Evolutionary conservation across 2,113 vertebrate genomes (phyloP).

Genomic region (Triplophysa siluroides): DNA sequence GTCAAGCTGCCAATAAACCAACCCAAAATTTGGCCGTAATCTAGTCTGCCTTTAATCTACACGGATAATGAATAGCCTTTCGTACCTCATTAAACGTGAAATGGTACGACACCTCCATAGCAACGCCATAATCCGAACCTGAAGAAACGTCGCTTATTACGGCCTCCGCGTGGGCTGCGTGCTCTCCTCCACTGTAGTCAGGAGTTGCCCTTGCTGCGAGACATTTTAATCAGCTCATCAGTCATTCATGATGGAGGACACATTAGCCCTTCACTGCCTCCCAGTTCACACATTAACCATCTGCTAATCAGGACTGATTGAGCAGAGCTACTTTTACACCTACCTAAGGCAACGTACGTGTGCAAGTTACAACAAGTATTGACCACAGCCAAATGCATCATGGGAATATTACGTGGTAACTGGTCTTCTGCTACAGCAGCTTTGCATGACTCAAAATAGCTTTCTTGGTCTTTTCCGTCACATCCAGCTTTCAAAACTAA

Average conservation of each 20-base stretch:
- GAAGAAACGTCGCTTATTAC: background rate
- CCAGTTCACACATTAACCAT: conserved; percentile 42
- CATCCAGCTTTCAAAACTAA: too few species aligned
- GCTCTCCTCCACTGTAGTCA: background rate
- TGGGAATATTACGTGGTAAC: background rate
- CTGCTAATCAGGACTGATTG: conserved; percentile 45
- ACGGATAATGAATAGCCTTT: background rate
- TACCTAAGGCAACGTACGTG: background rate
- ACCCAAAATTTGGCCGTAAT: conserved; percentile 11
- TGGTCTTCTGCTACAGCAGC: background rate
- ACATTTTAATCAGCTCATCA: conserved; percentile 36
- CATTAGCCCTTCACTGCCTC: conserved; percentile 21
- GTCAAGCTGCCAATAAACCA: background rate
- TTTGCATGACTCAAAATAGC: too few species aligned
- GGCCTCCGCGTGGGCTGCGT: background rate
- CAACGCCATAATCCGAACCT: background rate
- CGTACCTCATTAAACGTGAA: background rate
- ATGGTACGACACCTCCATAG: background rate
- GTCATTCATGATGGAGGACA: conserved; percentile 29
- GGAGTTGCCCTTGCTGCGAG: conserved; percentile 31
- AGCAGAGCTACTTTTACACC: conserved; percentile 6
- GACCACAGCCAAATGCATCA: background rate
- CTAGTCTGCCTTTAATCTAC: conserved; percentile 15
- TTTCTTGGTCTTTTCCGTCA: too few species aligned
- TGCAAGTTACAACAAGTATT: background rate